These are phyloP conservation scores for Cerastoderma edule DNA, from an alignment of 2,888 invertebrate species.

Conservation along the genomic window DNA sequence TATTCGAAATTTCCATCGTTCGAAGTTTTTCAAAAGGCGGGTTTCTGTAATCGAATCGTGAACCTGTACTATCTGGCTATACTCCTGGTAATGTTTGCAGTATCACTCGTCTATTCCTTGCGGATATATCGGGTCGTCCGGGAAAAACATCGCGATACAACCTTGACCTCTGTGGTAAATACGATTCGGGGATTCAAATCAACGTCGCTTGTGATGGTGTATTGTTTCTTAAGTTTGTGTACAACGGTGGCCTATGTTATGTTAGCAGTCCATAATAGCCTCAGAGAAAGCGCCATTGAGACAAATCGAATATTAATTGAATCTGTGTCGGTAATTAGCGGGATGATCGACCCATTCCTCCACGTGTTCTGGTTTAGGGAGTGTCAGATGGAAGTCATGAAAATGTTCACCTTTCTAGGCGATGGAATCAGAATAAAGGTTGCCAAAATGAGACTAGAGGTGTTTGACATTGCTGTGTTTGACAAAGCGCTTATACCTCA, in stretches of 20 bases:
- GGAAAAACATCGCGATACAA: not conserved
- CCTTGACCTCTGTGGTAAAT: not conserved
- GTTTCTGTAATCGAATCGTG: not conserved
- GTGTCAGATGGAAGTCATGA: not conserved
- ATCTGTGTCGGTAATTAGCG: not conserved
- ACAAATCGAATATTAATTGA: not conserved
- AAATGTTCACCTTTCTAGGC: not conserved
- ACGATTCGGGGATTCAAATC: not conserved
- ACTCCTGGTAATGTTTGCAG: not conserved
- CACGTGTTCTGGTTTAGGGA: not conserved
- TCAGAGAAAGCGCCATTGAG: not conserved
- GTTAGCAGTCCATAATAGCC: not conserved
- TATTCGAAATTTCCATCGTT: not conserved
- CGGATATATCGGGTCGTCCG: not conserved
- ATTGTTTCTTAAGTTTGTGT: not conserved
- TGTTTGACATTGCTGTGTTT: not conserved
- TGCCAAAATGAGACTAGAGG: not conserved
- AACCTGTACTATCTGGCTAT: not conserved
- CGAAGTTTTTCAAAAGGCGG: not conserved
- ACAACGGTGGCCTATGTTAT: not conserved
- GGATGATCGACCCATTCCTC: not conserved
- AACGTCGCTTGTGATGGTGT: not conserved
- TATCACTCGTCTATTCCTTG: not conserved
- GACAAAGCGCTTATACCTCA: too few species aligned
- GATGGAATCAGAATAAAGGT: not conserved